phyloP scores from a whole-genome alignment of 1,140 invertebrate species.

The Zaprionus africanus region DNA sequence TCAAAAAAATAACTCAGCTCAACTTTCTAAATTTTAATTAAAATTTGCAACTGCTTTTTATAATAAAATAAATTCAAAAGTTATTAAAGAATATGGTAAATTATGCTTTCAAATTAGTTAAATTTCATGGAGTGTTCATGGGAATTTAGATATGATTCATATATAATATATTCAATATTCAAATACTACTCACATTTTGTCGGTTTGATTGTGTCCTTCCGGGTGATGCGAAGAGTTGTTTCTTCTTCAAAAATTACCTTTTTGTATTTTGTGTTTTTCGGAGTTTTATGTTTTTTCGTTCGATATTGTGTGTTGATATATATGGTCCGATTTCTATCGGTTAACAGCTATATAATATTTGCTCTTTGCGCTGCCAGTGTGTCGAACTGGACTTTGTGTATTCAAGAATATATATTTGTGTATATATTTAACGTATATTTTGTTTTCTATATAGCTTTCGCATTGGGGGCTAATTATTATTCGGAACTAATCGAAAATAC shows the following conservation, averaged over 20 bases:
- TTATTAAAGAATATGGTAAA: background rate
- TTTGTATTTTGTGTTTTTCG: background rate
- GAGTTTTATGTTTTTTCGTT: background rate
- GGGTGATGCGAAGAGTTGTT: background rate
- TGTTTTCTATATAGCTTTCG: too few species aligned
- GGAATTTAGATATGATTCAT: background rate
- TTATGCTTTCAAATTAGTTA: background rate
- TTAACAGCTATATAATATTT: background rate
- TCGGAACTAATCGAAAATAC: background rate
- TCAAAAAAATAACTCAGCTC: too few species aligned
- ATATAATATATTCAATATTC: background rate
- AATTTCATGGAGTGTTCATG: background rate
- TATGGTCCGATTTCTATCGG: background rate
- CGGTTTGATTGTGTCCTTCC: constrained; percentile 9
- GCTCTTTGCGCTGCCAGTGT: background rate
- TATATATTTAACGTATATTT: background rate
- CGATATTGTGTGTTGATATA: background rate
- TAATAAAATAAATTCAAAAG: background rate
- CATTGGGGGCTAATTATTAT: background rate
- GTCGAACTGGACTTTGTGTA: background rate
- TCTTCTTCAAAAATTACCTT: background rate
- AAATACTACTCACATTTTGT: constrained; percentile 24
- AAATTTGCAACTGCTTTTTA: background rate
- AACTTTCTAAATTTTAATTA: background rate
- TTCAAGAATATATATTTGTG: constrained; percentile 3